Base-by-base conservation (phyloP, 1,140 invertebrate genomes). In the Drosophila suzukii region DNA sequence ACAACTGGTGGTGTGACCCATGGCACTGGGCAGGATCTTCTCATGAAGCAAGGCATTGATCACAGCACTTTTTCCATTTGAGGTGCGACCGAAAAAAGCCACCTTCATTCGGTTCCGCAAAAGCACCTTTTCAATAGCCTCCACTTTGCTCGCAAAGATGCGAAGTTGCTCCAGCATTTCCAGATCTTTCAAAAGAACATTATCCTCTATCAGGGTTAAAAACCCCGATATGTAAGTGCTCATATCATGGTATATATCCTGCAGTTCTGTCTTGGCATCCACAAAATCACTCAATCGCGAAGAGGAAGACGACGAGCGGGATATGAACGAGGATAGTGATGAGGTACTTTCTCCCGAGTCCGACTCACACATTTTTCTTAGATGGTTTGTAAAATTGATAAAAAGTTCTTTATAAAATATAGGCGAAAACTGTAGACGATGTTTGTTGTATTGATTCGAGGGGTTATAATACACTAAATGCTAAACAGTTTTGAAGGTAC, bases 1-100 rank as follows among this genome's bases (percentile, higher is more conserved):
- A 93, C 99, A 99, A 92, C 99, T 99, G 13, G 99, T 99, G 6
- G 99, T 99, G 91, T 99, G 99, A 0, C 99, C 99, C 91, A 99
- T 99, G 24, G 99, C 98, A 92, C 97, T 98, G 0, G 99, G 99
- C 72, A 99, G 93, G 58, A 99, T 98, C 94, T 98, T 98, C 90
- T 98, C 97, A 38, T 97, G 94, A 65, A 99, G 93, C 98, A 99
- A 99, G 17, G 99, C 98, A 94, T 99, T 99, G 66, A 99, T 99
- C 7, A 99, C 98, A 10, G 98, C 98, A 92, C 98, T 99, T 93
- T 99, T 99, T 30, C 99, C 99, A 94, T 99, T 99, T 62, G 98
- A 99, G 30, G 99, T 99, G 90, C 99, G 97, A 79, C 96, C 97
- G 91, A 97, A 97, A 92, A 99, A 99, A 8, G 97, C 98, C 43